Percentiles rank a stretch among this genome's conserved stretches.
Evolutionary conservation across 1,140 invertebrate genomes (phyloP).

Genomic region (Plutomurus gul): DNA sequence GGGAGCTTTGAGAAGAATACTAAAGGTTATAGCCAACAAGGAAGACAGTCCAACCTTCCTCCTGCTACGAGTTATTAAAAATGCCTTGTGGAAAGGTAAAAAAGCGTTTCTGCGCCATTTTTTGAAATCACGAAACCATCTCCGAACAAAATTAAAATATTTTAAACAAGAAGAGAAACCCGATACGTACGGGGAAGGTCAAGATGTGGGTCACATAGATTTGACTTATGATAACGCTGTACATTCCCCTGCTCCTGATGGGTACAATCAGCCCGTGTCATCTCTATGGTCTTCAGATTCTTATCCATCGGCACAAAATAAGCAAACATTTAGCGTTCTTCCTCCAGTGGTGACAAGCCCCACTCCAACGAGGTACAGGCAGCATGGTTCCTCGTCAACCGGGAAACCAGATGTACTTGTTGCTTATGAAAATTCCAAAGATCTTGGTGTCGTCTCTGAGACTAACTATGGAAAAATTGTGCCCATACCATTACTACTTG

Average conservation of each 20-base stretch:
- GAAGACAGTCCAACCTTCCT: not conserved
- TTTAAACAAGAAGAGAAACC: not conserved
- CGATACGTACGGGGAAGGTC: not conserved
- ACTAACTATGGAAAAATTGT: too few relatives aligned
- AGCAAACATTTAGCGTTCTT: not conserved
- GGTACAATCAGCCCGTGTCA: not conserved
- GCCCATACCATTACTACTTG: too few relatives aligned
- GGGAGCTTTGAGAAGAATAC: not conserved
- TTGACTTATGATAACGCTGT: not conserved
- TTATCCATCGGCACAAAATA: too few relatives aligned
- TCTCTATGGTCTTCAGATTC: not conserved
- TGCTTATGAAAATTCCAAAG: too few relatives aligned
- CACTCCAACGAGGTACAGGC: too few relatives aligned
- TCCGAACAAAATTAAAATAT: not conserved
- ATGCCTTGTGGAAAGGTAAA: not conserved
- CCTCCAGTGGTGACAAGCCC: not conserved
- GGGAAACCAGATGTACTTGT: too few relatives aligned
- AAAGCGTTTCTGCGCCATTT: not conserved
- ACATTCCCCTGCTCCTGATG: not conserved
- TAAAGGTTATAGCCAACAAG: not conserved
- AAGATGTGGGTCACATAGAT: not conserved
- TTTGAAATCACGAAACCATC: not conserved
- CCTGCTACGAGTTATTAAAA: not conserved
- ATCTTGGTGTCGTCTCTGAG: too few relatives aligned
- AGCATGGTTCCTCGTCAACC: too few relatives aligned